Evolutionary conservation across 1,140 invertebrate genomes (phyloP).

Genomic region (Heliconius melpomene): DNA sequence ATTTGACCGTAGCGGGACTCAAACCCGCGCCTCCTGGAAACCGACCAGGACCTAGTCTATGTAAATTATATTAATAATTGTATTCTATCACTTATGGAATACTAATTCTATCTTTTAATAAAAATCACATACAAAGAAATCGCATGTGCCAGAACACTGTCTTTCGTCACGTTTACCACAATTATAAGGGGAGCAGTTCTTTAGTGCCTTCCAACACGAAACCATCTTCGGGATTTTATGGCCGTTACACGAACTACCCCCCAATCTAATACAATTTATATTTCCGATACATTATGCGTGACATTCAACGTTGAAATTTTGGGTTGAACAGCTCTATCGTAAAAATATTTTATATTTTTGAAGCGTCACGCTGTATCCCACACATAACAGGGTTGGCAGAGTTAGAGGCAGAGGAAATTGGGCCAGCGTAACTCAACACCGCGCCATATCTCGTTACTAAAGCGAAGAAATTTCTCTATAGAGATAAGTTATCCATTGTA

Average conservation of each 20-base stretch:
- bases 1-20: no score
- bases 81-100: not conserved
- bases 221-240: conserved; percentile 52
- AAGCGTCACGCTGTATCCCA: no score
- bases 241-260: conserved; percentile 57
- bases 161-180: conserved; percentile 54
- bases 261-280: conserved; percentile 72
- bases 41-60: no score
- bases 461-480: not conserved
- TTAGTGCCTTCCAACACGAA: conserved; percentile 67
- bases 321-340: conserved; percentile 6
- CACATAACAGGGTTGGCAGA: no score
- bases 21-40: no score
- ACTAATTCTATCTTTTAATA: not conserved
- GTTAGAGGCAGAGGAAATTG: no score
- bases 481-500: no score
- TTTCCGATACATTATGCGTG: conserved; percentile 66
- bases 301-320: conserved; percentile 47
- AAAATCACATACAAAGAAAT: conserved; percentile 10
- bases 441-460: no score
- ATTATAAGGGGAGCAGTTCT: conserved; percentile 65
- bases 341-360: no score
- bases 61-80: not conserved
- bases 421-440: no score
- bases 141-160: conserved; percentile 50